phyloP scores from a whole-genome alignment of 2,888 invertebrate genomes.

The Meteorus colon region DNA sequence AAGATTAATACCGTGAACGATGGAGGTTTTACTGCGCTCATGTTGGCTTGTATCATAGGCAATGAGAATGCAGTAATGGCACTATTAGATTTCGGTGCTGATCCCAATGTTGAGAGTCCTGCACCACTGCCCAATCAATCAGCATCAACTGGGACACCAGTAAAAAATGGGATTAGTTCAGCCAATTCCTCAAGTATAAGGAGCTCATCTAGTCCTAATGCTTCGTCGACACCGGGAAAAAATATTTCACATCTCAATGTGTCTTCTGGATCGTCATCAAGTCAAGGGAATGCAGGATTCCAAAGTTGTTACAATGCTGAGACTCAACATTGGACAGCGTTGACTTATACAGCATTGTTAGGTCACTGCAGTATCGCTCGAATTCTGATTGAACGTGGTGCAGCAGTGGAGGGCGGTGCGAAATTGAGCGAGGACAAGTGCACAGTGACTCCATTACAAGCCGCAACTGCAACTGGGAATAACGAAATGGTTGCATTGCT shows the following conservation, averaged over 20 bases:
- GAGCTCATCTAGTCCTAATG: slow-evolving; percentile 54
- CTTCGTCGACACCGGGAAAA: slow-evolving; percentile 66
- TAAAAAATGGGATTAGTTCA: slow-evolving; percentile 53
- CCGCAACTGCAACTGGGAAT: slow-evolving; percentile 88
- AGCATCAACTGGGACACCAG: slow-evolving; percentile 58
- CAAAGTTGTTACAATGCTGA: slow-evolving; percentile 74
- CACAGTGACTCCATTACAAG: slow-evolving; percentile 91
- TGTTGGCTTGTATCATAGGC: slow-evolving; percentile 87
- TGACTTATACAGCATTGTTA: slow-evolving; percentile 86
- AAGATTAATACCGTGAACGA: slow-evolving; percentile 85
- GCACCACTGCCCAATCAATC: slow-evolving; percentile 69
- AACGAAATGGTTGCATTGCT: slow-evolving; percentile 86
- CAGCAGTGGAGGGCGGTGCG: slow-evolving; percentile 90
- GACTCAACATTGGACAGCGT: slow-evolving; percentile 89
- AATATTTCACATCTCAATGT: slow-evolving; percentile 39
- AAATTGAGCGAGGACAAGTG: slow-evolving; percentile 87
- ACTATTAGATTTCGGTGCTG: slow-evolving; percentile 86
- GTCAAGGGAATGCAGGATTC: slow-evolving; percentile 35
- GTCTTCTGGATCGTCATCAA: slow-evolving; percentile 41
- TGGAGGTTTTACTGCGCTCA: slow-evolving; percentile 86
- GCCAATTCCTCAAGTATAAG: slow-evolving; percentile 51
- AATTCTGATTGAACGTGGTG: slow-evolving; percentile 85
- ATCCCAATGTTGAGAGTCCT: slow-evolving; percentile 88
- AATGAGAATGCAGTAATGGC: slow-evolving; percentile 84
- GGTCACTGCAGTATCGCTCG: slow-evolving; percentile 75